Evolutionary conservation across 2,888 invertebrate species (phyloP).

Genomic region (Listrodromus nycthemerus): DNA sequence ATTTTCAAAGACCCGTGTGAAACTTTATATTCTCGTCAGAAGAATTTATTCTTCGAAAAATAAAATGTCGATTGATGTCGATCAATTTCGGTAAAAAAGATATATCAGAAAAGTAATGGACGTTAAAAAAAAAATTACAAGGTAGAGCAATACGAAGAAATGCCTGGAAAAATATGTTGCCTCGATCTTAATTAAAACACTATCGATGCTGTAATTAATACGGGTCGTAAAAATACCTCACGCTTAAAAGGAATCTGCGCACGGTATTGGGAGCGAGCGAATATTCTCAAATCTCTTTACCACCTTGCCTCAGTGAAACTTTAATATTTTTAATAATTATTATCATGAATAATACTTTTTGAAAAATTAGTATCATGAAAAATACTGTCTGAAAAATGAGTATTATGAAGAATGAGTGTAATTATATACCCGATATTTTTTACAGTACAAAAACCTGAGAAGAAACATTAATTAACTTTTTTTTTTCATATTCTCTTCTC

Average conservation of each 20-base stretch:
- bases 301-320: neutral
- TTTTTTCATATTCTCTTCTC: too few species aligned
- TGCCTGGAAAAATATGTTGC: neutral
- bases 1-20: neutral
- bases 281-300: neutral
- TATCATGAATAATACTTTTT: neutral
- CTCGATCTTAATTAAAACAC: neutral
- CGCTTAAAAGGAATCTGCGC: neutral
- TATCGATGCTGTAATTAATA: neutral
- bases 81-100: neutral
- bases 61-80: neutral
- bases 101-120: neutral
- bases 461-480: too few species aligned
- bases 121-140: neutral
- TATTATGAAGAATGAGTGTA: too few species aligned
- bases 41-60: neutral
- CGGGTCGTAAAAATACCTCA: neutral
- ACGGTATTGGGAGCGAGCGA: neutral
- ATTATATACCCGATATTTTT: too few species aligned
- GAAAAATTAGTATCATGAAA: too few species aligned
- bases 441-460: too few species aligned
- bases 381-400: too few species aligned
- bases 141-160: neutral
- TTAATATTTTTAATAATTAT: too few species aligned
- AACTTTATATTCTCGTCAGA: neutral